Evolutionary conservation across 2,797 vertebrate species (phyloP), one percentile per base, ranked within the genome.

Genomic region (Rhinichthys osculus): DNA sequence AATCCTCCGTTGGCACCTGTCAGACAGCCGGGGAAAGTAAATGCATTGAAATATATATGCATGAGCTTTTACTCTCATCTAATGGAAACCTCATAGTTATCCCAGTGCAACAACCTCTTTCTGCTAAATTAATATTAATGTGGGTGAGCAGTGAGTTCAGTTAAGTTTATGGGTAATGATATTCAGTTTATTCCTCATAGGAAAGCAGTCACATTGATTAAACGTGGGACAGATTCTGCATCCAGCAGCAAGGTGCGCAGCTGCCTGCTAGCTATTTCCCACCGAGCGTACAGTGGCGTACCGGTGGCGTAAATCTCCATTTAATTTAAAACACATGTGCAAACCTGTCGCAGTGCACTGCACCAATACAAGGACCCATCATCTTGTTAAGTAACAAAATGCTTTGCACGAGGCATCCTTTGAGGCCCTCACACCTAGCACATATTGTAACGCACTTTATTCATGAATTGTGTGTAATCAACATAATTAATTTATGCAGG

Each of bases 101-200:
- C 90, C 90, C 90, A 27, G 87, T 81, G 90, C 88, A 89, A 92
- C 93, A 92, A 94, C 94, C 88, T 86, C 89, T 93, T 94, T 92
- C 88, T 93, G 93, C 93, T 94, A 95, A 95, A 95, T 95, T 90
- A 96, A 95, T 96, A 96, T 95, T 94, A 96, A 96, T 96, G 94
- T 91, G 90, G 89, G 91, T 90, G 93, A 94, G 92, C 92, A 89
- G 87, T 91, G 92, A 94, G 93, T 95, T 95, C 93, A 93, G 92
- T 95, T 95, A 95, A 95, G 94, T 95, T 95, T 96, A 96, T 94
- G 93, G 94, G 93, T 95, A 95, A 96, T 96, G 94, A 96, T 95
- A 95, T 95, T 95, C 92, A 93, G 92, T 94, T 95, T 95, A 96
- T 96, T 95, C 95, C 94, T 95, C 90, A 92, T 94, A 94, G 95